Percentiles rank a stretch among this genome's conserved stretches.
Evolutionary conservation across 2,113 vertebrate species (phyloP).

Genomic region (Turdus rufiventris): DNA sequence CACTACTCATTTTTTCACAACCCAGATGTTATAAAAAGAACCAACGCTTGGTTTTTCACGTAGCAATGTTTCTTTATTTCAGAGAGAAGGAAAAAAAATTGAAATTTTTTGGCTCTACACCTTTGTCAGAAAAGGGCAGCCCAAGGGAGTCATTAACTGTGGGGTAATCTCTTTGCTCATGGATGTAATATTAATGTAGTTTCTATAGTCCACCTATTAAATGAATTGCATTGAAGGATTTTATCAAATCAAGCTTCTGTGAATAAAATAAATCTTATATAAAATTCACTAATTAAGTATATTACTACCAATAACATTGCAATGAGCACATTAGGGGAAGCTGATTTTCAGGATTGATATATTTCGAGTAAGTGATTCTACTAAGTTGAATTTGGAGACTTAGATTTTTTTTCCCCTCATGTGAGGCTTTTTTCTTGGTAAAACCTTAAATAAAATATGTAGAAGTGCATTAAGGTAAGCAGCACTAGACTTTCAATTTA

Average conservation of each 20-base stretch:
- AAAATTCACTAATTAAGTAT: slow-evolving; percentile 67
- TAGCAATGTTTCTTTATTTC: not conserved
- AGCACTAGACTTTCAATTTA: slow-evolving; percentile 46
- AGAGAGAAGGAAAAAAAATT: not conserved
- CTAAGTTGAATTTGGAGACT: not conserved
- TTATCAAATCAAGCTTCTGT: slow-evolving; percentile 37
- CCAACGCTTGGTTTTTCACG: not conserved
- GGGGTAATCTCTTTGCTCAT: slow-evolving; percentile 33
- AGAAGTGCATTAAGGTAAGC: slow-evolving; percentile 67
- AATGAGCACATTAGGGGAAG: slow-evolving; percentile 61
- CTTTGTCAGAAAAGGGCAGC: slow-evolving; percentile 24
- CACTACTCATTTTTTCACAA: not conserved
- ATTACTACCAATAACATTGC: slow-evolving; percentile 64
- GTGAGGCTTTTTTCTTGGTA: slow-evolving; percentile 59
- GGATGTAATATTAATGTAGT: slow-evolving; percentile 43
- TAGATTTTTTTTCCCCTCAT: not conserved
- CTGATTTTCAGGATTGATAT: slow-evolving; percentile 69
- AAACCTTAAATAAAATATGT: slow-evolving; percentile 64
- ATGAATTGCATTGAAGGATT: slow-evolving; percentile 52
- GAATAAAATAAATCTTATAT: slow-evolving; percentile 66
- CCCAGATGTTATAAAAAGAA: not conserved
- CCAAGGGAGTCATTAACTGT: not conserved
- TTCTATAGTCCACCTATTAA: slow-evolving; percentile 51
- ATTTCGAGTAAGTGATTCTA: slow-evolving; percentile 64
- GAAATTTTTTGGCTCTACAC: not conserved